Evolutionary conservation across 2,113 vertebrate genomes (phyloP), one percentile per base, ranked within the genome.

Genomic region (Hassar affinis): DNA sequence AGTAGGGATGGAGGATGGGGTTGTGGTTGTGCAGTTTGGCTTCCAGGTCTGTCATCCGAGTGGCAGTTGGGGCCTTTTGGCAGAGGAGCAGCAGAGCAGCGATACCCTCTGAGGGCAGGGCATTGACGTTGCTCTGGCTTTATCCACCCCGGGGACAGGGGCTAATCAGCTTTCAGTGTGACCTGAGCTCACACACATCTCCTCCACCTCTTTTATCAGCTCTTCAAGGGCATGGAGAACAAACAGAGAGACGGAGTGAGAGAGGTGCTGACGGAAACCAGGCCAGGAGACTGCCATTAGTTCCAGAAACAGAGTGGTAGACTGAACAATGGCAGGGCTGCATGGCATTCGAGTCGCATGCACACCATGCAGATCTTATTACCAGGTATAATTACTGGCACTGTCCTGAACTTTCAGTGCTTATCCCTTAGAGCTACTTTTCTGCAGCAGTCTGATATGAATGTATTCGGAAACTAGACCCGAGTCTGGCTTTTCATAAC

Each of bases 141-240:
- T 82, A 86, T 86, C 85, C 85, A 82, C 85, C 85, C 86, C 64
- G 54, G 66, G 56, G 80, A 84, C 88, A 76, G 83, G 83, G 84
- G 84, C 88, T 91, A 89, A 90, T 89, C 89, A 89, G 88, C 87
- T 91, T 90, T 91, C 88, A 78, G 81, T 88, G 88, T 89, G 82
- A 89, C 89, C 87, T 87, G 83, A 80, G 86, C 83, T 78, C 74
- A 18, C 77, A 86, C 87, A 86, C 87, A 89, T 86, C 87, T 88
- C 87, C 84, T 85, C 86, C 82, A 84, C 87, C 86, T 76, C 87
- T 84, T 88, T 86, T 86, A 86, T 87, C 83, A 87, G 85, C 81
- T 83, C 77, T 86, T 87, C 89, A 87, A 86, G 86, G 87, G 82
- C 80, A 78, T 71, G 30, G 51, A 56, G 78, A 56, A 66, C 78